Base-by-base conservation (phyloP, 2,113 vertebrate species). In the Xiphias gladius region DNA sequence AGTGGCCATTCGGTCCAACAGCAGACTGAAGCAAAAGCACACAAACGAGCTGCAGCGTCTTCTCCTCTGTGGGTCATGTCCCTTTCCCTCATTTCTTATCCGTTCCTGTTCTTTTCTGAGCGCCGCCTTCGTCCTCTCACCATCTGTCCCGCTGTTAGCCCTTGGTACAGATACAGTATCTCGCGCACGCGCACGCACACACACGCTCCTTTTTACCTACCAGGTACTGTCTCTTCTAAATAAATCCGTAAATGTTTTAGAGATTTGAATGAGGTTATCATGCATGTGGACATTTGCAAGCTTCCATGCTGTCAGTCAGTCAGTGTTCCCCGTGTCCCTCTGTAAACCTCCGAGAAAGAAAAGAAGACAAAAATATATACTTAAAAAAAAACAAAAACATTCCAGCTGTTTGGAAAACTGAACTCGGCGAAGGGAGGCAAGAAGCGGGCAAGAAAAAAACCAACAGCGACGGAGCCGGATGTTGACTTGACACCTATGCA, bases 261-360 rank as follows among this genome's bases (percentile, higher is more conserved):
- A 96, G 95, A 96, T 96, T 94, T 96, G 96, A 96, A 96, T 96
- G 96, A 96, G 96, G 96, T 96, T 75, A 94, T 97, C 96, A 96
- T 99, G 98, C 98, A 99, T 98, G 98, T 98, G 97, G 96, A 97
- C 96, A 96, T 96, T 97, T 95, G 95, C 96, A 96, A 97, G 96
- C 96, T 95, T 97, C 96, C 96, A 97, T 96, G 96, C 96, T 86
- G 96, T 97, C 95, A 95, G 96, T 96, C 96, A 95, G 96, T 97
- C 96, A 96, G 96, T 97, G 96, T 96, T 96, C 95, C 95, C 94
- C 52, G 95, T 96, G 96, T 97, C 96, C 82, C 63, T 80, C 88
- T 82, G 82, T 86, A 69, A 84, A 84, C 74, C 61, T 81, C 79
- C 26, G 6, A 80, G 17, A 73, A 77, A 73, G 32, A 81, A 70